Evolutionary conservation across 92 coral and sea anemone genomes (phyloP).

Genomic region (Bergia sp.): DNA sequence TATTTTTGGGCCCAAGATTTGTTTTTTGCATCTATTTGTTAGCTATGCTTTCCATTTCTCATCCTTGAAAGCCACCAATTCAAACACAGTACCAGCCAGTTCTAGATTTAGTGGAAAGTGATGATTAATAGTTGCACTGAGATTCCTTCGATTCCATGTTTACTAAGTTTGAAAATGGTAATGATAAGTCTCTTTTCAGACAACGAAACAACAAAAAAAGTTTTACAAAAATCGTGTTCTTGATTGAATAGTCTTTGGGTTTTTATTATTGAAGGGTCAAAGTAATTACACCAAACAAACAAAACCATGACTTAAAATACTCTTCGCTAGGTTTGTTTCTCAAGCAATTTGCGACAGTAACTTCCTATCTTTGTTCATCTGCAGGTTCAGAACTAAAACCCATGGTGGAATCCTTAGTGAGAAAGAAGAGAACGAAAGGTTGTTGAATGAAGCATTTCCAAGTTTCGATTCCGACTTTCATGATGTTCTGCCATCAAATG

Average conservation of each 20-base stretch:
- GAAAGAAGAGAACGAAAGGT: slow-evolving; percentile 66
- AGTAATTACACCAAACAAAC: background rate
- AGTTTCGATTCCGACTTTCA: slow-evolving; percentile 82
- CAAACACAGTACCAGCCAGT: background rate
- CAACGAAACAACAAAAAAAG: no score
- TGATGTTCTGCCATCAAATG: slow-evolving; percentile 60
- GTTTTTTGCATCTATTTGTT: no score
- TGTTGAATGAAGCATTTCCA: slow-evolving; percentile 76
- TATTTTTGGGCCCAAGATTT: no score
- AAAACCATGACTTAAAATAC: no score
- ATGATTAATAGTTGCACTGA: background rate
- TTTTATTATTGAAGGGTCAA: background rate
- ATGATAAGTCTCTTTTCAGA: no score
- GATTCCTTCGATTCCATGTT: background rate
- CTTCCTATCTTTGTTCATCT: background rate
- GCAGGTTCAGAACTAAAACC: slow-evolving; percentile 61
- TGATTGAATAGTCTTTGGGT: background rate
- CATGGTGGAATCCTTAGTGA: slow-evolving; percentile 67
- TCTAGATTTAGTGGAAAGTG: background rate
- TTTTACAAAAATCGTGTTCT: no score
- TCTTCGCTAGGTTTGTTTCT: background rate
- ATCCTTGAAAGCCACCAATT: background rate
- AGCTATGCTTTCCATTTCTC: background rate
- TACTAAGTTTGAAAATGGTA: background rate
- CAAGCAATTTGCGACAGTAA: no score